phyloP scores from a whole-genome alignment of 1,140 invertebrate genomes.

The Dinoponera quadriceps region DNA sequence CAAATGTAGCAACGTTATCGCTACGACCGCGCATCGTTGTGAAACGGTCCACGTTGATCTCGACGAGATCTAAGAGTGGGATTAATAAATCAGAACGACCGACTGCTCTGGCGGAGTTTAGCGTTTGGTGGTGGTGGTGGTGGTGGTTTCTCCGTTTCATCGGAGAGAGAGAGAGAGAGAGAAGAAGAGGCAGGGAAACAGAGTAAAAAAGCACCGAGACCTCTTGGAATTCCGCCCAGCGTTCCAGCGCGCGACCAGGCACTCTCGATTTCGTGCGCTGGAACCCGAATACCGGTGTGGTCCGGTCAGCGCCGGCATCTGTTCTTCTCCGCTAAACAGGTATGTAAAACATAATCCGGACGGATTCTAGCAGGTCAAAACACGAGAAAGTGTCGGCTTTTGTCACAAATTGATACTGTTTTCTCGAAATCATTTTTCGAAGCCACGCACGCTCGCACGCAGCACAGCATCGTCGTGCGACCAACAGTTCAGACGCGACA shows the following conservation, averaged over 20 bases:
- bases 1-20: conserved; percentile 33
- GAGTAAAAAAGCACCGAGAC: conserved; percentile 35
- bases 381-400: neutral
- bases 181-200: neutral
- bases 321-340: conserved; percentile 55
- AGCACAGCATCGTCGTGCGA: no score
- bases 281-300: conserved; percentile 66
- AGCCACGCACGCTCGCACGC: no score
- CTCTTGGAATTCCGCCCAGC: conserved; percentile 72
- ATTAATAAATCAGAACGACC: conserved; percentile 56
- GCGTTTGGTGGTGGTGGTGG: no score
- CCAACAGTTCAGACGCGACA: no score
- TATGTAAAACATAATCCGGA: conserved; percentile 69
- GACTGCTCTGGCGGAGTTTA: conserved; percentile 24
- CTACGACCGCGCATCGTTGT: neutral
- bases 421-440: neutral
- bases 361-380: neutral
- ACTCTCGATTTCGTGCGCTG: conserved; percentile 74
- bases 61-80: conserved; percentile 38
- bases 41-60: conserved; percentile 45
- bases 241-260: conserved; percentile 68
- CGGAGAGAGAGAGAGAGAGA: neutral
- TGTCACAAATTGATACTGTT: neutral
- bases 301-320: conserved; percentile 49
- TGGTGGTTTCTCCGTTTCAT: neutral